Evolutionary conservation across 64 coral and sea anemone species (phyloP).

Genomic region (Orbicella faveolata): DNA sequence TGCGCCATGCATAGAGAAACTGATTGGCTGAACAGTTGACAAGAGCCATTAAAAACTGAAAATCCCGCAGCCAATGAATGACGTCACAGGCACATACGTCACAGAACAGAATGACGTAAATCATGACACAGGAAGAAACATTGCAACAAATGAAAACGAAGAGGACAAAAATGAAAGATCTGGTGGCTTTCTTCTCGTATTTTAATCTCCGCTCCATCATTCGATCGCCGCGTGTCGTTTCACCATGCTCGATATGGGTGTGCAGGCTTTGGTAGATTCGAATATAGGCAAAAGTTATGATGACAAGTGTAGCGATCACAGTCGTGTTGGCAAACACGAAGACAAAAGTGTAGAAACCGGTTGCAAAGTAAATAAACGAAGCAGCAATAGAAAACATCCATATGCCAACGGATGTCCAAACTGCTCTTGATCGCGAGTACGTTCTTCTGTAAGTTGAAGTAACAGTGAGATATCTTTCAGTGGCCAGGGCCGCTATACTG

Average conservation of each 20-base stretch:
- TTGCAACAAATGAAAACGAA: conserved; percentile 54
- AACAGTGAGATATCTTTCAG: conserved; percentile 60
- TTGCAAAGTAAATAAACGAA: conserved; percentile 56
- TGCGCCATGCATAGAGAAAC: conserved; percentile 83
- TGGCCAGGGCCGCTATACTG: conserved; percentile 74
- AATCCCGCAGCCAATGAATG: conserved; percentile 76
- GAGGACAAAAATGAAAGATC: conserved; percentile 55
- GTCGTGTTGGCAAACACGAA: conserved; percentile 69
- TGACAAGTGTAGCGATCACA: conserved; percentile 22
- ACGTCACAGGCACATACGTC: conserved; percentile 50
- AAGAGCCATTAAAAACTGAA: conserved; percentile 58
- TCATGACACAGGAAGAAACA: conserved; percentile 58
- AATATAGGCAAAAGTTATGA: conserved; percentile 49
- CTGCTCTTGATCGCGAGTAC: background rate
- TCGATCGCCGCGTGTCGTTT: background rate
- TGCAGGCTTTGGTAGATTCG: conserved; percentile 69
- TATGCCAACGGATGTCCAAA: conserved; percentile 39
- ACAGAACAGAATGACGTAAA: conserved; percentile 63
- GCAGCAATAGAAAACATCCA: conserved; percentile 52
- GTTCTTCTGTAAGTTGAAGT: conserved; percentile 51
- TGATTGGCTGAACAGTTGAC: conserved; percentile 68
- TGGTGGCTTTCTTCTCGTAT: conserved; percentile 67
- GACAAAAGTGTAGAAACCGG: conserved; percentile 52
- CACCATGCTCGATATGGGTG: conserved; percentile 14
- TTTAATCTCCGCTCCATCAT: background rate